A percentile compares a stretch with the other conserved stretches of the same genome.
These are phyloP conservation scores for Laterallus jamaicensis DNA, from an alignment of 2,113 vertebrate genomes.

Conservation along the genomic window DNA sequence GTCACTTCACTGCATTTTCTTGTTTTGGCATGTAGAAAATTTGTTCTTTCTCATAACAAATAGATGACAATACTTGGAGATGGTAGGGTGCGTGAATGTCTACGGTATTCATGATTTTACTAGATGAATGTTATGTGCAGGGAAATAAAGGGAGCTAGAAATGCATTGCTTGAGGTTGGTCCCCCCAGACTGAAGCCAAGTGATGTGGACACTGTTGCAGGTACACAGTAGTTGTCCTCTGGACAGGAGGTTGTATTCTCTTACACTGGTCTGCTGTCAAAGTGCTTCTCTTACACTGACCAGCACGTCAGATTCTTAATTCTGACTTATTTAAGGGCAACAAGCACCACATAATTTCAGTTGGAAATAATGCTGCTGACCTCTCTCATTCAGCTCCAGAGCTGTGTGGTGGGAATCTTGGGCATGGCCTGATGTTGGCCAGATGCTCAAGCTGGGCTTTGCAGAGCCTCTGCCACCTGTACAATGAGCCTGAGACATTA, in stretches of 20 bases:
- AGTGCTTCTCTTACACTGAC: background rate
- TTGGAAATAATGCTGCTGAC: background rate
- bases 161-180: background rate
- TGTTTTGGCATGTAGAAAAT: background rate
- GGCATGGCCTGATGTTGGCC: fast-evolving
- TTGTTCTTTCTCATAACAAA: background rate
- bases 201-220: background rate
- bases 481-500: background rate
- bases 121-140: background rate
- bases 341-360: background rate
- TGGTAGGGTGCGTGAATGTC: background rate
- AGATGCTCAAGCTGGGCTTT: background rate
- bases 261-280: background rate
- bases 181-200: background rate
- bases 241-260: background rate
- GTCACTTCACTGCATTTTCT: background rate
- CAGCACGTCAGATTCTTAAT: background rate
- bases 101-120: background rate
- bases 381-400: fast-evolving
- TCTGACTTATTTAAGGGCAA: background rate
- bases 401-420: fast-evolving
- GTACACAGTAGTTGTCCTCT: background rate
- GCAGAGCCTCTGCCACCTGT: background rate
- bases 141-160: background rate
- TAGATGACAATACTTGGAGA: background rate